Base-by-base conservation (phyloP, 2,888 invertebrate genomes). In the Odontocerum albicorne region DNA sequence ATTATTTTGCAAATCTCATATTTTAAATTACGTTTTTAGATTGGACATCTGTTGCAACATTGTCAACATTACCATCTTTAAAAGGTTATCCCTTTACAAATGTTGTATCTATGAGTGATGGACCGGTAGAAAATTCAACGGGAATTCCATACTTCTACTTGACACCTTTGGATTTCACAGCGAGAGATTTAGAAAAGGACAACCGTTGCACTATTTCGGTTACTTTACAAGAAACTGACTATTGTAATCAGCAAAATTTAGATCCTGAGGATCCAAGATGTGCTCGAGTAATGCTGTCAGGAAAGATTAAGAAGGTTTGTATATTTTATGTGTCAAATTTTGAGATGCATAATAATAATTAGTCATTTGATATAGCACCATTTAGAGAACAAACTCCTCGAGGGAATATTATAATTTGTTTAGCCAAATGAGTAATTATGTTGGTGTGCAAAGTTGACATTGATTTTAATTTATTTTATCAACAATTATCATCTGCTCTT, bases 241-340 rank as follows among this genome's bases (percentile, higher is more conserved):
- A 85, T 67, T 90, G 90, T 63, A 75, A 75, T 55, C 66, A 67
- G 4, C 72, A 85, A 60, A 67, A 77, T 42, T 82, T 76, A 64
- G 89, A 90, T 67, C 83, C 88, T 0, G 87, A 90, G 72, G 89
- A 89, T 69, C 90, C 90, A 0, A 74, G 88, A 35, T 90, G 90
- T 73, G 86, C 87, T 2, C 80, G 88, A 63, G 77, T 89, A 2
- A 83, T 88, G 65, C 72, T 90, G 1, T 79, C 83, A 12, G 90
- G 90, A 40, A 80, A 75, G 66, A 79, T 88, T 66, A 73, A 79
- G 64, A 77, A 80, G 76, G 88, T 88, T 15, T 4, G 12, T 10
- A 33, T n/a, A n/a, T n/a, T n/a, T n/a, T n/a, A n/a, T n/a, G n/a
- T n/a, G n/a, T n/a, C n/a, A n/a, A n/a, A n/a, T n/a, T n/a, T n/a